phyloP scores from a whole-genome alignment of 2,113 vertebrate genomes.

The Phrynosoma blainvillii region DNA sequence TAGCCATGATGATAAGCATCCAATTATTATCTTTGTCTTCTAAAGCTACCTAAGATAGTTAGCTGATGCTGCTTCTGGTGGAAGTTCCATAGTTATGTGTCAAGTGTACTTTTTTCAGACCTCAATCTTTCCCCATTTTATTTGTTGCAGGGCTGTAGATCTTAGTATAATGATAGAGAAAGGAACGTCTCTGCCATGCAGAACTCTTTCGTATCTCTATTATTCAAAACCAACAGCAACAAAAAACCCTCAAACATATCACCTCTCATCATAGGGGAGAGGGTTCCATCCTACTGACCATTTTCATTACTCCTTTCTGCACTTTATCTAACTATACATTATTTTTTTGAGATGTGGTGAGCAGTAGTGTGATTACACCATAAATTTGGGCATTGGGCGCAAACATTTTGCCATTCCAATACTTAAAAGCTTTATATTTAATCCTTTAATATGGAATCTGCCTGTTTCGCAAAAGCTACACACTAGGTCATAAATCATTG shows the following conservation, averaged over 20 bases:
- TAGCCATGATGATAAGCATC: no score
- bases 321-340: not conserved
- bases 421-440: not conserved
- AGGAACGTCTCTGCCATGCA: not conserved
- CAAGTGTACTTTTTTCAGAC: not conserved
- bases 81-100: not conserved
- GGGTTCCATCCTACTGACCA: not conserved
- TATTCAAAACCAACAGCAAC: not conserved
- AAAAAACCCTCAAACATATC: not conserved
- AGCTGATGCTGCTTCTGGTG: not conserved
- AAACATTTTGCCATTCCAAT: not conserved
- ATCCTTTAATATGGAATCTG: no score
- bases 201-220: not conserved
- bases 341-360: not conserved
- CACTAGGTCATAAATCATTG: no score
- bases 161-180: not conserved
- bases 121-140: not conserved
- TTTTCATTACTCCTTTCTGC: not conserved
- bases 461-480: not conserved
- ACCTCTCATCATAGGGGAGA: not conserved
- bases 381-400: not conserved
- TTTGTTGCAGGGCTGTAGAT: not conserved
- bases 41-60: not conserved
- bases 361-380: not conserved
- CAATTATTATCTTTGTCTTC: no score